phyloP scores from a whole-genome alignment of 2,797 vertebrate genomes.

The Coilia nasus region DNA sequence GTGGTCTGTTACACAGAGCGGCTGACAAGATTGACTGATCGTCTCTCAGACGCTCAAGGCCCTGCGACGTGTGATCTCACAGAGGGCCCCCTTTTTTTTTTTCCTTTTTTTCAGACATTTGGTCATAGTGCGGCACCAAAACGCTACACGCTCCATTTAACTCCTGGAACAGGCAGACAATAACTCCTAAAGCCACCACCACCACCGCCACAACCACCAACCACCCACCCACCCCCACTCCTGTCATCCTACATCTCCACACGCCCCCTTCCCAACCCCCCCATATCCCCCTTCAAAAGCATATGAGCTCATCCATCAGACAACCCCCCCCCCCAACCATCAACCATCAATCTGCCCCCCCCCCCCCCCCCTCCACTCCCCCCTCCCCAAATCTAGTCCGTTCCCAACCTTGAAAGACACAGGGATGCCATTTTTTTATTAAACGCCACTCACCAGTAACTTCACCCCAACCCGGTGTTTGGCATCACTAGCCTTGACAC shows the following conservation, averaged over 20 bases:
- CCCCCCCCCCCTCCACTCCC: not conserved
- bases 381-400: not conserved
- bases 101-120: constrained; percentile 12
- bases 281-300: not conserved
- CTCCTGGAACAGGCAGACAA: constrained; percentile 27
- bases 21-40: not conserved
- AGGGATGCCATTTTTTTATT: not conserved
- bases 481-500: not conserved
- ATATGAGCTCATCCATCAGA: constrained; percentile 35
- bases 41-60: not conserved
- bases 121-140: constrained; percentile 16
- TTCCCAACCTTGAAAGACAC: constrained; percentile 10
- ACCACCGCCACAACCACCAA: too few species aligned
- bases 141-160: constrained; percentile 40
- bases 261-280: not conserved
- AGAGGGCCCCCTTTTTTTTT: not conserved
- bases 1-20: not conserved
- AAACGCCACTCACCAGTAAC: not conserved
- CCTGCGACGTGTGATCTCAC: constrained; percentile 26
- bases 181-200: not conserved
- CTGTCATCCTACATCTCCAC: not conserved
- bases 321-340: constrained; percentile 11
- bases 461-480: not conserved
- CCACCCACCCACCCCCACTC: not conserved
- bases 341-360: not conserved